Conservation (phyloP, 2,113 vertebrate species). For the Merops nubicus region DNA sequence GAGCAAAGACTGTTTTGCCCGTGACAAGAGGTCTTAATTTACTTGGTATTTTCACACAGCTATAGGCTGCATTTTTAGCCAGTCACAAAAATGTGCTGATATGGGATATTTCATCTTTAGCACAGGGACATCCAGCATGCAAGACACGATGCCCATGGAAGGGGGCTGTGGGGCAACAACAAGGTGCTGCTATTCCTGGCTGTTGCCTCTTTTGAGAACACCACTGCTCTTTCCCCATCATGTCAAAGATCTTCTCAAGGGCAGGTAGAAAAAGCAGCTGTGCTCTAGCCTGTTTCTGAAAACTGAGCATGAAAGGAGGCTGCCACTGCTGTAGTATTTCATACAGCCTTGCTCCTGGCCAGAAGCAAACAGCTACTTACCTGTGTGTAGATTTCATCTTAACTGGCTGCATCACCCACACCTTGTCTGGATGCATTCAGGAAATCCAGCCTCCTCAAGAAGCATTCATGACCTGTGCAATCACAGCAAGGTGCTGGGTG, state of each 20-base stretch:
- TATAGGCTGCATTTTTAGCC: neutral
- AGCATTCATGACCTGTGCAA: rapidly evolving
- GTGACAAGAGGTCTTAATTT: neutral
- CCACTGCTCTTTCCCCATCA: neutral
- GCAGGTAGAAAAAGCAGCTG: neutral
- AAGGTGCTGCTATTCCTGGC: neutral
- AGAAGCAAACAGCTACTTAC: neutral
- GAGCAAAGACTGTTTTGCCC: neutral
- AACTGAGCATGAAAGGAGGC: neutral
- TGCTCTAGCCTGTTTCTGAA: neutral
- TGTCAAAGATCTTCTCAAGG: rapidly evolving
- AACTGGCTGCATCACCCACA: neutral
- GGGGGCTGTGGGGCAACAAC: rapidly evolving
- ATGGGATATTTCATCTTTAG: neutral
- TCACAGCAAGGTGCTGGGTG: neutral
- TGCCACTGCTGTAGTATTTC: neutral
- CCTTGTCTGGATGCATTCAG: neutral
- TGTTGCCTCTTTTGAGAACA: neutral
- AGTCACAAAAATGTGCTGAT: neutral
- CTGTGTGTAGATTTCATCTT: neutral
- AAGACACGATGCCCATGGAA: rapidly evolving
- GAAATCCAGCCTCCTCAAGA: neutral
- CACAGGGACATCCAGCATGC: neutral
- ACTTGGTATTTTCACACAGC: neutral
- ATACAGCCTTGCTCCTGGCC: neutral